phyloP scores from a whole-genome alignment of 2,797 vertebrate genomes.

The Sphenodon punctatus region DNA sequence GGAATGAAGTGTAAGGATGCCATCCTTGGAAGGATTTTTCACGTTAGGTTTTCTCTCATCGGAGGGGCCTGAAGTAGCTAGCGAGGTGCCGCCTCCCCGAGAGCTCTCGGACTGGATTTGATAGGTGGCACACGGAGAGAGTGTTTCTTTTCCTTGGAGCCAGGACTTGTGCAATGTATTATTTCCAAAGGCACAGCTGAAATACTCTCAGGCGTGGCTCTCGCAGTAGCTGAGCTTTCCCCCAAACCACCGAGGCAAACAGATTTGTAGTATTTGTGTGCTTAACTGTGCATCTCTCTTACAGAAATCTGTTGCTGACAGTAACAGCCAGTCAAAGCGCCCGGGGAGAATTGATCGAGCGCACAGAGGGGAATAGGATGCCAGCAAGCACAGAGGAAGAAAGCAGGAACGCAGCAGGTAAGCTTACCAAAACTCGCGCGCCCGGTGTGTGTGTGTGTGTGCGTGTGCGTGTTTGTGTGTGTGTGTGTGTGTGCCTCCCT shows the following conservation, averaged over 20 bases:
- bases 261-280: conserved; percentile 74
- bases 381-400: conserved; percentile 65
- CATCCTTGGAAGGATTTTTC: conserved; percentile 43
- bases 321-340: conserved; percentile 68
- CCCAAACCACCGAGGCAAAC: conserved; percentile 69
- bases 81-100: conserved; percentile 38
- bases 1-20: conserved; percentile 43
- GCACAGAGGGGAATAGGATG: conserved; percentile 56
- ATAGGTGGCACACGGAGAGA: conserved; percentile 56
- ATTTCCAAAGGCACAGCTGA: conserved; percentile 67
- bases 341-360: conserved; percentile 59
- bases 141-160: conserved; percentile 64
- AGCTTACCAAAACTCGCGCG: conserved; percentile 46
- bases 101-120: conserved; percentile 41
- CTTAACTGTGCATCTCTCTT: conserved; percentile 80
- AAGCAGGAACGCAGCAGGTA: conserved; percentile 73
- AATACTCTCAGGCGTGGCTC: conserved; percentile 70
- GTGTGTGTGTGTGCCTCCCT: neutral
- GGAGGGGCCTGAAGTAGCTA: conserved; percentile 56
- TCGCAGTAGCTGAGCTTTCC: conserved; percentile 55
- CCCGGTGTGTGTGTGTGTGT: neutral
- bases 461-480: neutral
- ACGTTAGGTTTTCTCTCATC: neutral
- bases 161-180: conserved; percentile 61
- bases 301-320: conserved; percentile 74